A percentile compares a stretch with the other conserved stretches of the same genome.
These are phyloP conservation scores for Alauda arvensis DNA, from an alignment of 2,797 vertebrate species.

Conservation along the genomic window DNA sequence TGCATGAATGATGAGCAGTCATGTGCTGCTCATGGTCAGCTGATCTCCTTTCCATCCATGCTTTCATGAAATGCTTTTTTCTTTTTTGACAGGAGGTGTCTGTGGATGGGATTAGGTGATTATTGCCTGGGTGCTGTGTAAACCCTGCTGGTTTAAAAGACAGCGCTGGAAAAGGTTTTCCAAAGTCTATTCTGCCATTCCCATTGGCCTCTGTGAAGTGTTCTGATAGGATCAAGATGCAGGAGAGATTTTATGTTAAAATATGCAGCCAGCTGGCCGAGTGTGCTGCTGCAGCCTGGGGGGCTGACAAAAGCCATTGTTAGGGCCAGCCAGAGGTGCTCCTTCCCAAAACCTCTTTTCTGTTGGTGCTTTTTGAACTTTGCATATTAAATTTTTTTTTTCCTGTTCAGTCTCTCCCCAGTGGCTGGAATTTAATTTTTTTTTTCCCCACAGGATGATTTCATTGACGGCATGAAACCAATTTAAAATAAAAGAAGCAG, in stretches of 20 bases:
- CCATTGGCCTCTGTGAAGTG: background rate
- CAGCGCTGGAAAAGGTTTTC: background rate
- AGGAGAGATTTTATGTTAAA: background rate
- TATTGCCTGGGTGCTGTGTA: background rate
- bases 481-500: background rate
- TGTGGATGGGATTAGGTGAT: background rate
- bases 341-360: background rate
- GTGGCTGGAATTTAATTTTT: background rate
- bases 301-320: conserved; percentile 1
- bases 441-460: background rate
- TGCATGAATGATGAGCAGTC: background rate
- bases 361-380: background rate
- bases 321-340: background rate
- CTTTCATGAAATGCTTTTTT: conserved; percentile 18
- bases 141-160: background rate
- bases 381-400: background rate
- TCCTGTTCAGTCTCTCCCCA: background rate
- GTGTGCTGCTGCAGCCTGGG: background rate
- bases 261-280: background rate
- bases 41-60: background rate
- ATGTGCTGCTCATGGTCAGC: background rate
- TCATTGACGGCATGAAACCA: background rate
- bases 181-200: background rate
- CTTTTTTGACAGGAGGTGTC: background rate
- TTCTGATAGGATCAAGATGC: conserved; percentile 1